Conservation (phyloP, 2,888 invertebrate genomes). For the Eubasilissa splendida region DNA sequence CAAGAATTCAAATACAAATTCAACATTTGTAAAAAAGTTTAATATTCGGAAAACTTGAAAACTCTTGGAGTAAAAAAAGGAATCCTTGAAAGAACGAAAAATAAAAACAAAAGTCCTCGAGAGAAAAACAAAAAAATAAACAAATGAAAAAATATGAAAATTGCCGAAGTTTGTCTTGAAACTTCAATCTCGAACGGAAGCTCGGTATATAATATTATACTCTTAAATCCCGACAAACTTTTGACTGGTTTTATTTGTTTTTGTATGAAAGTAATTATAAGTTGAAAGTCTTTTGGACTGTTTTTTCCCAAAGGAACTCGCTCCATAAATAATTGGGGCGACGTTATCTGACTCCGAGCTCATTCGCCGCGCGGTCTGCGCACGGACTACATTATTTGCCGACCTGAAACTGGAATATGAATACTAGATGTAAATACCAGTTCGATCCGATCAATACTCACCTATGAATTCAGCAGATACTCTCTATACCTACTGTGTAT, state of each 20-base stretch:
- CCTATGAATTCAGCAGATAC: too few species aligned
- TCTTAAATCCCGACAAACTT: constrained; percentile 53
- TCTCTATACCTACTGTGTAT: too few species aligned
- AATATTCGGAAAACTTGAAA: constrained; percentile 11
- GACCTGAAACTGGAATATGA: background rate
- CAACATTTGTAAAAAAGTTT: background rate
- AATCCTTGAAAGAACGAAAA: background rate
- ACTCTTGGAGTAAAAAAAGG: too few species aligned
- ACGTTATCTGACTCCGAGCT: constrained; percentile 5
- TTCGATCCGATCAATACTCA: too few species aligned
- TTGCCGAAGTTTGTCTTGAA: constrained; percentile 38
- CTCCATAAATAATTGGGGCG: constrained; percentile 53
- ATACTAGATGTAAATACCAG: too few species aligned
- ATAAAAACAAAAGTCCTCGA: constrained; percentile 17
- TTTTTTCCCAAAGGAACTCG: constrained; percentile 49
- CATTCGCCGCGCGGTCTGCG: constrained; percentile 4
- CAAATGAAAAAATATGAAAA: constrained; percentile 38
- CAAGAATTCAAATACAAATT: too few species aligned
- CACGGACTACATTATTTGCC: background rate
- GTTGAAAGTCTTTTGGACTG: constrained; percentile 50
- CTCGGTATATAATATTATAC: constrained; percentile 53
- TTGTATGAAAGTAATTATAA: constrained; percentile 58
- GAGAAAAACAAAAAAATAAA: constrained; percentile 28
- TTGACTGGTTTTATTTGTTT: constrained; percentile 52
- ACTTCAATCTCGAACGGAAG: constrained; percentile 46